Evolutionary conservation across 2,888 invertebrate genomes (phyloP), one percentile per base, ranked within the genome.

Genomic region (Tryphoninae sp.): DNA sequence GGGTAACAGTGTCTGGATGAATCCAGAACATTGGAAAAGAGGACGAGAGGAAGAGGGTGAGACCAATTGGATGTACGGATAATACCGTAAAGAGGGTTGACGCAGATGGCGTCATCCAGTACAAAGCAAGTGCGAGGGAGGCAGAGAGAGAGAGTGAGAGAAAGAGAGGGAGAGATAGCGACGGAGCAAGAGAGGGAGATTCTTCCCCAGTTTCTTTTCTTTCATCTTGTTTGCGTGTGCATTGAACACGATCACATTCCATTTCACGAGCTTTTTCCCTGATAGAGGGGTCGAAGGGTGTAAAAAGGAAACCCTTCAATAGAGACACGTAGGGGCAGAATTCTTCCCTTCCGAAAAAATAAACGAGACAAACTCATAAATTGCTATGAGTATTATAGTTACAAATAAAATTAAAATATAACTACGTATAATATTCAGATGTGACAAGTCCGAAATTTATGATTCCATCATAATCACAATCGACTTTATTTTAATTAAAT

Each of bases 71-170:
- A 80, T 80, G 65, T 73, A 84, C 74, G 81, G 83, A 84, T 84
- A 86, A 83, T 83, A 84, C 82, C 83, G 84, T 87, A 86, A 88
- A 89, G 88, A 84, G 86, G 83, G 80, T 86, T 86, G 59, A 40
- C 33, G 86, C 83, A 82, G 86, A 88, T 86, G 81, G 86, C 84
- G 83, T 87, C 86, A 86, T 87, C 22, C 33, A 67, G 51, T 23
- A 40, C 33, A 76, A 40, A 61, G 61, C 65, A 45, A 55, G 8
- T 0, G 55, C 22, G 16, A 55, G 55, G 22, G 22, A 8, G 19
- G 9, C 22, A 55, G 16, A 55, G 55, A 55, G 22, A 8, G 19
- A 22, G 16, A 8, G 55, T 22, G 19, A 76, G 22, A 61, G 61
- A 75, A 11, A 55, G 55, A 33, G 6, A 3, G 33, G 1, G 33